Evolutionary conservation across 2,797 vertebrate species (phyloP).

Genomic region (Linurgus olivaceus): DNA sequence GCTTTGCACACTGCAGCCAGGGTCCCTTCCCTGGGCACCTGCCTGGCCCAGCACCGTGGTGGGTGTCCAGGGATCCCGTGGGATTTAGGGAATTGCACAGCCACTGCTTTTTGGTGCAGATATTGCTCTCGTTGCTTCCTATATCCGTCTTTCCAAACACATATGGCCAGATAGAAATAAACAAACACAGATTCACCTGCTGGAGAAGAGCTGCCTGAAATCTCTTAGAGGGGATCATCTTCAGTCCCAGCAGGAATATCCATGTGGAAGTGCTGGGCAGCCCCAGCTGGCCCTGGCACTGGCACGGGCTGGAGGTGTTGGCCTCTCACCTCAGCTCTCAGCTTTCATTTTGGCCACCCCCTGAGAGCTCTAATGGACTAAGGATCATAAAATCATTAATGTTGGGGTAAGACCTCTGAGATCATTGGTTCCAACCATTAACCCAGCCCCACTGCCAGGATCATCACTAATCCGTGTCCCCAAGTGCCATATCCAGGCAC

Average conservation of each 20-base stretch:
- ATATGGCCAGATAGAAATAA: not conserved
- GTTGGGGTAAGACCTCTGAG: not conserved
- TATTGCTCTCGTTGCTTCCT: not conserved
- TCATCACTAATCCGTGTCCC: not conserved
- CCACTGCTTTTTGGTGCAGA: not conserved
- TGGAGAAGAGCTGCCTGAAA: not conserved
- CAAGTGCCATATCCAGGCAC: not conserved
- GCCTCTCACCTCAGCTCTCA: not conserved
- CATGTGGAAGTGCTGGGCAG: not conserved
- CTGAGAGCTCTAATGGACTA: not conserved
- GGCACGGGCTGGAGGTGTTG: not conserved
- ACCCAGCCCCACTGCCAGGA: not conserved
- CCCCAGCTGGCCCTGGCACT: accelerated
- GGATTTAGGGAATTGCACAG: not conserved
- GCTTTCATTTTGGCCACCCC: not conserved
- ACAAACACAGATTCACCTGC: not conserved
- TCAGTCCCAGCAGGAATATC: not conserved
- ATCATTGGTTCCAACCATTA: not conserved
- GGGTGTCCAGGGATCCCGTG: accelerated
- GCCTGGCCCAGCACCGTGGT: accelerated
- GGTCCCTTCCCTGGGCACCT: not conserved
- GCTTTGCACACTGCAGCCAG: accelerated
- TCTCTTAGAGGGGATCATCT: accelerated
- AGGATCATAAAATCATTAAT: not conserved
- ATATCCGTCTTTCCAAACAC: not conserved